Evolutionary conservation across 2,113 vertebrate genomes (phyloP), one percentile per base, ranked within the genome.

Genomic region (Tetraodon nigroviridis): DNA sequence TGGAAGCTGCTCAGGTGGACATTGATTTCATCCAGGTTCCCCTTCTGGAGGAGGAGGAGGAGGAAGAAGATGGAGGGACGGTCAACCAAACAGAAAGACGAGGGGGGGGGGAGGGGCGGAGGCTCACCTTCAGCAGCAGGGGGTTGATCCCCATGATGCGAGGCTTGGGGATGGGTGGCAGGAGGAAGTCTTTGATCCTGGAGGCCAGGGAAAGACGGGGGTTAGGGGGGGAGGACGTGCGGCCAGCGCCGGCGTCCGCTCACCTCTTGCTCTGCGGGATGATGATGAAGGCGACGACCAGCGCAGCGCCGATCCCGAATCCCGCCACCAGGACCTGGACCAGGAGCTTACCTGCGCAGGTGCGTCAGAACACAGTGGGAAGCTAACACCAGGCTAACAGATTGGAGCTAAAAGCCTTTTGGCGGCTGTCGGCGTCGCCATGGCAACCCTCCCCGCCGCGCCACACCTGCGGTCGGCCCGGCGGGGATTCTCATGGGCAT

Each of bases 11-110:
- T 80, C 66, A 92, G 85, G 76, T 90, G 87, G 4, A 3, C 69
- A 60, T 89, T 88, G 42, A 91, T 91, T 52, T 91, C 89, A 0
- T 90, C 87, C 49, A 91, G 67, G 51, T 88, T 81, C 11, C 89
- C 88, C 40, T 87, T 90, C 90, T 92, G 69, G 15, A 5, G 44
- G 18, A 22, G 21, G 7, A 14, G 8, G 41, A 5, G 27, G 8
- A 11, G 24, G 14, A 51, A 8, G 41, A 5, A 47, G 14, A 1
- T n/a, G 2, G 6, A 42, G 16, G 17, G n/a, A 13, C 20, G 6
- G n/a, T 5, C 6, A 6, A 11, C 0, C 1, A 11, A 24, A 10
- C 2, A 22, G 2, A 12, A 7, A 5, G 3, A 7, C 14, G 24
- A 22, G 16, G 15, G 4, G 21, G 10, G 37, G 21, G 40, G 22